Evolutionary conservation across 2,888 invertebrate species (phyloP), one percentile per base, ranked within the genome.

Genomic region (Zaprionus bogoriensis): DNA sequence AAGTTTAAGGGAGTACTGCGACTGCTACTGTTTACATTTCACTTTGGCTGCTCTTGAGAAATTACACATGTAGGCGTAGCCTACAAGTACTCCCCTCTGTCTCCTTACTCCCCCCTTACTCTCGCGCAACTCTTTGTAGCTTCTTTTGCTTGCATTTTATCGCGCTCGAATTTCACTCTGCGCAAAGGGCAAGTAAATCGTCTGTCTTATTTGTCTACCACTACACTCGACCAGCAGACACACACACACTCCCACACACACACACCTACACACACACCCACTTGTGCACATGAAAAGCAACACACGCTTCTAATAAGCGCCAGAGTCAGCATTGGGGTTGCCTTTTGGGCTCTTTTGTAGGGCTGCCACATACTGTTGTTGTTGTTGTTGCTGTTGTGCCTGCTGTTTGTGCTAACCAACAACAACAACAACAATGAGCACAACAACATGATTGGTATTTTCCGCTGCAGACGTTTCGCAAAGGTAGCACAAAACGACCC

Each of bases 11-110:
- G 22, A 23, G 19, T 25, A 28, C 54, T 42, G 30, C 20, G 54
- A 61, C 58, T 20, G 17, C 10, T 46, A 53, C 75, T 80, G 74
- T 80, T 80, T 80, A 77, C 80, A 76, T 83, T 79, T 86, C 81
- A 77, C 79, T 80, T 80, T 77, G 81, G 81, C 65, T 67, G 84
- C 87, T 74, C 80, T 80, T 86, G 67, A 87, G 67, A 84, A 80
- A 84, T 87, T 80, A 80, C 84, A 80, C 87, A 84, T 84, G 84
- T n/a, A n/a, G n/a, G n/a, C n/a, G n/a, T n/a, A n/a, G n/a, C n/a
- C 51, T 44, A 17, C 32, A 6, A n/a, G n/a, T n/a, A n/a, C n/a
- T n/a, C n/a, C 32, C 32, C 7, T 7, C 14, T 4, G 32, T 7
- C n/a, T 12, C 54, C 36, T 9, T 27, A 17, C 54, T 28, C 14